phyloP scores from a whole-genome alignment of 2,113 vertebrate genomes.

The Passer domesticus region DNA sequence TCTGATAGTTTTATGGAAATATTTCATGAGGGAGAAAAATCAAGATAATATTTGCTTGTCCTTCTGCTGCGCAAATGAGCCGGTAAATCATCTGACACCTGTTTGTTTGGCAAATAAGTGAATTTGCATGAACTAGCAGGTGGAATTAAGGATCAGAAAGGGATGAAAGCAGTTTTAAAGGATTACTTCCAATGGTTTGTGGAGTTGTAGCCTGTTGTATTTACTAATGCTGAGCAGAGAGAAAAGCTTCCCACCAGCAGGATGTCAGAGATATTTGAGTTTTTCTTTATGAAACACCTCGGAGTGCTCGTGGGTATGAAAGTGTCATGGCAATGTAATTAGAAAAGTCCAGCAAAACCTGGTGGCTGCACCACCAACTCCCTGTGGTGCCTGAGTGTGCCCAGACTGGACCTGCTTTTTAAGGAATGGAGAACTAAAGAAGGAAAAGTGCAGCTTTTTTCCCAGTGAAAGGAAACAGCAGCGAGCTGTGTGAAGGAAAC shows the following conservation, averaged over 20 bases:
- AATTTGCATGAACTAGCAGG: neutral
- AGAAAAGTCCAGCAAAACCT: neutral
- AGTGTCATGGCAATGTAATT: neutral
- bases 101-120: neutral
- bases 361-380: neutral
- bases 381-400: neutral
- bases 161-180: neutral
- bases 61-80: neutral
- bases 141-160: neutral
- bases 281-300: conserved; percentile 19
- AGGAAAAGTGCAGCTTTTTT: neutral
- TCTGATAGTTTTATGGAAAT: neutral
- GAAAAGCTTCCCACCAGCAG: neutral
- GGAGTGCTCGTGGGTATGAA: neutral
- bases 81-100: neutral
- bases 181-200: neutral
- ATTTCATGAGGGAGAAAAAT: neutral
- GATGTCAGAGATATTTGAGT: neutral
- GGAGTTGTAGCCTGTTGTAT: neutral
- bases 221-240: neutral
- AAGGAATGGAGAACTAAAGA: neutral
- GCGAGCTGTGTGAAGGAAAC: neutral
- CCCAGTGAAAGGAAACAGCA: neutral
- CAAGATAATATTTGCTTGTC: neutral
- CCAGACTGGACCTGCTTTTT: neutral